Evolutionary conservation across 2,797 vertebrate genomes (phyloP).

Genomic region (Dicrostonyx torquatus): DNA sequence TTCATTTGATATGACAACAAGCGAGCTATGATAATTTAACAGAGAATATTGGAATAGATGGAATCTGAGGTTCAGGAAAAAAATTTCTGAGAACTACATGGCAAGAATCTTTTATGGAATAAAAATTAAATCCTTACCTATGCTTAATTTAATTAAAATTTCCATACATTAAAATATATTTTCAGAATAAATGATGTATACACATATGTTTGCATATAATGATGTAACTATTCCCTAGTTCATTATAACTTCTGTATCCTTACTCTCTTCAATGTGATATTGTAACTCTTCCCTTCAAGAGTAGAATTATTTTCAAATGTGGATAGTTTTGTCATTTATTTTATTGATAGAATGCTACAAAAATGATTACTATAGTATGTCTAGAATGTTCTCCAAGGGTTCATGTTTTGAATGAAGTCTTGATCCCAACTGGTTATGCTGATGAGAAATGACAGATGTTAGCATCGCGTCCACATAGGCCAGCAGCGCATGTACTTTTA

Average conservation of each 20-base stretch:
- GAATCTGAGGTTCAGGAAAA: neutral
- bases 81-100: neutral
- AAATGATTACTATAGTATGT: neutral
- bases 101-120: neutral
- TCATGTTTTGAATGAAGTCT: neutral
- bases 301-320: neutral
- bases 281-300: neutral
- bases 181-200: neutral
- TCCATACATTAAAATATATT: neutral
- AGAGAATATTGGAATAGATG: neutral
- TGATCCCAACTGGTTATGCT: neutral
- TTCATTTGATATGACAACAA: neutral
- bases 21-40: neutral
- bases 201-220: neutral
- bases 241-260: neutral
- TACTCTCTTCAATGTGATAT: neutral
- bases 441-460: neutral
- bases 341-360: neutral
- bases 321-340: neutral
- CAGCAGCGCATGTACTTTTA: too few species aligned
- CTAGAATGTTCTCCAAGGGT: neutral
- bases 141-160: neutral
- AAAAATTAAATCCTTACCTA: neutral
- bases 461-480: neutral
- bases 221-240: neutral